Percentiles rank a stretch among this genome's conserved stretches.
phyloP scores from a whole-genome alignment of 2,888 invertebrate species.

The Acronicta alni region DNA sequence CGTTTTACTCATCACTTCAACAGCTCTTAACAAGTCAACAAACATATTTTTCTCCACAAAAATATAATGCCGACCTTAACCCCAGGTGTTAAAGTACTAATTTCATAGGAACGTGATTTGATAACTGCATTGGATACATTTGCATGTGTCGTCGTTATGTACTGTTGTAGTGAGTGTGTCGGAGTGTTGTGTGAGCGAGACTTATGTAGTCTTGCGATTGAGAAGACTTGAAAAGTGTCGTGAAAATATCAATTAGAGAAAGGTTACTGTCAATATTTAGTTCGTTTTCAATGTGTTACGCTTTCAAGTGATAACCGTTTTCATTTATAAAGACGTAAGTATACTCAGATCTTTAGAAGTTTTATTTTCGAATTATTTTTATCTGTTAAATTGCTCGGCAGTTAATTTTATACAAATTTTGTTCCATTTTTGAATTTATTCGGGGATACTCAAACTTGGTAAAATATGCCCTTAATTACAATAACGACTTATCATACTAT shows the following conservation, averaged over 20 bases:
- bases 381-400: too few species aligned
- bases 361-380: too few species aligned
- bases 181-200: slow-evolving; percentile 56
- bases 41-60: slow-evolving; percentile 41
- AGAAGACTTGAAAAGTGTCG: neutral
- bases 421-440: too few species aligned
- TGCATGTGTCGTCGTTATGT: slow-evolving; percentile 53
- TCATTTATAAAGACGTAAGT: too few species aligned
- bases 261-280: too few species aligned
- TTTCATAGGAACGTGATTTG: slow-evolving; percentile 10
- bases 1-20: slow-evolving; percentile 61
- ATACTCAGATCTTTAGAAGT: too few species aligned
- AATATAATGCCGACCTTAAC: slow-evolving; percentile 35
- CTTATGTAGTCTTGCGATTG: slow-evolving; percentile 29
- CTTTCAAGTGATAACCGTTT: too few species aligned
- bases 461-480: too few species aligned
- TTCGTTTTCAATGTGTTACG: too few species aligned
- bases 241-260: neutral
- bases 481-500: too few species aligned
- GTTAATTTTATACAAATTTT: too few species aligned
- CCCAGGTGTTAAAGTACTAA: slow-evolving; percentile 42
- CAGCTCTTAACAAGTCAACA: slow-evolving; percentile 60
- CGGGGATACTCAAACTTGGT: too few species aligned
- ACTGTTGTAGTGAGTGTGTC: slow-evolving; percentile 60
- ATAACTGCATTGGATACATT: slow-evolving; percentile 34